A percentile compares a stretch with the other conserved stretches of the same genome.
Conservation (phyloP, 2,888 invertebrate species). For the Oeneis ivallda region DNA sequence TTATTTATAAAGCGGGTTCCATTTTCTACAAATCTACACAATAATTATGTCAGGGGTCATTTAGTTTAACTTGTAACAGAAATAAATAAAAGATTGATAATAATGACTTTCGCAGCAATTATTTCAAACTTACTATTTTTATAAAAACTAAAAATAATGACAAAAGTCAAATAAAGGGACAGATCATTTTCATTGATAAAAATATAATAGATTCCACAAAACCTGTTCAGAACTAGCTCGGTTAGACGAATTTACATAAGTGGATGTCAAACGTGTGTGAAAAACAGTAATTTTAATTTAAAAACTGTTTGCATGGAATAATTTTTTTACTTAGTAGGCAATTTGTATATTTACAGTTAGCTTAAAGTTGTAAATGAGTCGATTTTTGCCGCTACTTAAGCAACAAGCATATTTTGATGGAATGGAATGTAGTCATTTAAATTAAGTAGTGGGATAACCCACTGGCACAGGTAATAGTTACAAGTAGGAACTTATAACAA, state of each 20-base stretch:
- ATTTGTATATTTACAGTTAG: slow-evolving; percentile 8
- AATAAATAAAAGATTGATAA: not conserved
- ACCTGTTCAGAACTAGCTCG: not conserved
- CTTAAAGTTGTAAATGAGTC: slow-evolving; percentile 1
- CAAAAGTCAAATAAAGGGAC: slow-evolving; percentile 2
- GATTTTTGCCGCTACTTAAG: not conserved
- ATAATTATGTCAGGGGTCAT: too few relatives aligned
- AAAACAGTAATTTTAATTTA: slow-evolving; percentile 7
- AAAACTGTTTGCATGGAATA: slow-evolving; percentile 1
- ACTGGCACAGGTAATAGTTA: not conserved
- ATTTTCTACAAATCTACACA: too few relatives aligned
- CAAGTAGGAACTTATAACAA: not conserved
- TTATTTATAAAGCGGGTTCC: too few relatives aligned
- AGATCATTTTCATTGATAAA: slow-evolving; percentile 10
- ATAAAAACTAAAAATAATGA: not conserved
- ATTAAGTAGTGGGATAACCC: slow-evolving; percentile 1
- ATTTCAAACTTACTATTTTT: not conserved
- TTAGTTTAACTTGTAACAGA: not conserved
- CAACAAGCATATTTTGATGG: slow-evolving; percentile 6
- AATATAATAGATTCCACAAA: slow-evolving; percentile 7
- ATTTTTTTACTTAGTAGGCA: slow-evolving; percentile 1
- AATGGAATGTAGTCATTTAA: not conserved
- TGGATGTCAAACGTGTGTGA: slow-evolving; percentile 4
- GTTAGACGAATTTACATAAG: slow-evolving; percentile 7
- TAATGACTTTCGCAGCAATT: not conserved